Base-by-base conservation (phyloP, 2,797 vertebrate species). In the Fundulus diaphanus region DNA sequence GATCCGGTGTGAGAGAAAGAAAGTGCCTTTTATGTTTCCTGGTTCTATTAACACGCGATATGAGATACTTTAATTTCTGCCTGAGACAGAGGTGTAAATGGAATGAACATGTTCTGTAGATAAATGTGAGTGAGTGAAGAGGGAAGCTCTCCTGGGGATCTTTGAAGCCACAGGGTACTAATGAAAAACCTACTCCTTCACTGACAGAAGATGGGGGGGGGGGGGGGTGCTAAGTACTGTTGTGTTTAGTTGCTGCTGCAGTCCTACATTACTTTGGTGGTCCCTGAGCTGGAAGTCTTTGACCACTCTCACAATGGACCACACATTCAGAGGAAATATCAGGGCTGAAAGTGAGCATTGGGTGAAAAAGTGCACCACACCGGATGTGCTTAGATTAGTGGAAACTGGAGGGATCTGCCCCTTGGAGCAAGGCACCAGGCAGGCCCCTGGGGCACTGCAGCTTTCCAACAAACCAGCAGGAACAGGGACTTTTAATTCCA, bases 371-470 rank as follows among this genome's bases (percentile, higher is more conserved):
- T 87, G 83, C 89, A 92, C 88, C 86, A 83, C 81, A 78, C 87
- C 82, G 88, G 90, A 93, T 93, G 91, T 92, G 92, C 92, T 94
- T 89, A 89, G 89, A 93, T 93, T 92, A 94, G 92, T 90, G 90
- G 88, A 92, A 90, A 85, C 33, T 63, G 57, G 89, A 69, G 81
- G 82, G 73, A 84, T 82, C 76, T 85, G 79, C 80, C 85, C 79
- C 86, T 82, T 61, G 65, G 78, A 90, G 85, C 78, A 82, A 85
- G 74, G n/a, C 73, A 78, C 79, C 68, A 83, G 81, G 71, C 73
- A 82, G 61, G 79, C 85, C 88, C n/a, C 7, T 59, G 20, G 54
- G 76, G 65, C 77, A 71, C 70, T 15, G 61, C 56, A 66, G 82
- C 82, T 66, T 85, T 75, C 74, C 70, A 85, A 86, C 81, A 74